Conservation (phyloP, 35 echinoderm and acorn worm species). For the Holothuria glaberrima region DNA sequence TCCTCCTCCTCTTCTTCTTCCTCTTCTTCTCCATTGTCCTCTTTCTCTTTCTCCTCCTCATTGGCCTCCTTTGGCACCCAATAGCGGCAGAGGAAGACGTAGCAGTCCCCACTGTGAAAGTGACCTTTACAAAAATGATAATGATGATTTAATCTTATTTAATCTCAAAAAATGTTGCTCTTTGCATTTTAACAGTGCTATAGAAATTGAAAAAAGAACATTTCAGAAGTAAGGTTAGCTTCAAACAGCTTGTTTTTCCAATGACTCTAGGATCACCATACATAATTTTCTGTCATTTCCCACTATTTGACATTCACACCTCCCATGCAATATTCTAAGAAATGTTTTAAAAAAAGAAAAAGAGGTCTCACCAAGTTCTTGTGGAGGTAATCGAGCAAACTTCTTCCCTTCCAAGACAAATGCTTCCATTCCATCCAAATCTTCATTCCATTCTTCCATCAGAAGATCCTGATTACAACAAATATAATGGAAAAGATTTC, state of each 20-base stretch:
- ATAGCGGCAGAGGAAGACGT: constrained; percentile 97
- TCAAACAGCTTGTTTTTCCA: too few relatives aligned
- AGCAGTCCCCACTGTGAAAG: constrained; percentile 95
- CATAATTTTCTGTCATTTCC: too few relatives aligned
- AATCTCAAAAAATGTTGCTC: too few relatives aligned
- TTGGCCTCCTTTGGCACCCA: constrained; percentile 86
- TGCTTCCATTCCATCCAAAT: constrained; percentile 92
- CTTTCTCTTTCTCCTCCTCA: constrained; percentile 57
- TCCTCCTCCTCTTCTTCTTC: constrained; percentile 87
- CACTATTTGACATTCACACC: too few relatives aligned
- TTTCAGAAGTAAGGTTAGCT: too few relatives aligned
- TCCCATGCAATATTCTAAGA: too few relatives aligned
- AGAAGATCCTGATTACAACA: constrained; percentile 70
- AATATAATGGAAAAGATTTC: constrained; percentile 7
- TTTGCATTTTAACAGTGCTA: too few relatives aligned
- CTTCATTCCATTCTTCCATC: constrained; percentile 97
- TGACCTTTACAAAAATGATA: constrained; percentile 60
- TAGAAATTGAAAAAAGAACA: too few relatives aligned
- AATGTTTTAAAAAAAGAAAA: too few relatives aligned
- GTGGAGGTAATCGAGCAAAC: constrained; percentile 90
- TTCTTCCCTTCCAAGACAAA: constrained; percentile 97
- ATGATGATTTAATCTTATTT: too few relatives aligned
- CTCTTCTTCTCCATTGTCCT: constrained; percentile 46
- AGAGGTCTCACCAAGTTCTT: constrained; percentile 74
- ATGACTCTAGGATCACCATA: too few relatives aligned